Percentiles rank a stretch among this genome's conserved stretches.
phyloP scores from a whole-genome alignment of 1,140 invertebrate genomes.

The Nylanderia fulva region DNA sequence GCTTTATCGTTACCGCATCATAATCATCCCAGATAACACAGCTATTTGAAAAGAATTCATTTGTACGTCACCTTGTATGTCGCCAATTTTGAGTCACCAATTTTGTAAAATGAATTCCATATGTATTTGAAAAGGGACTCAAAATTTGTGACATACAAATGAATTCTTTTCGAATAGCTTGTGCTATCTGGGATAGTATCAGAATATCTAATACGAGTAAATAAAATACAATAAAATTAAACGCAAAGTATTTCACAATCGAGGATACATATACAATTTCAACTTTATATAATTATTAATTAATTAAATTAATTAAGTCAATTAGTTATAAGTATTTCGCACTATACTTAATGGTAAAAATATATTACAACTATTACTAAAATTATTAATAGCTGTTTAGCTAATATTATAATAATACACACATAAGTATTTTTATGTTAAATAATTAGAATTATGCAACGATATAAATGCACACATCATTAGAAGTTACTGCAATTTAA shows the following conservation, averaged over 20 bases:
- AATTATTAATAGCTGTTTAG: background rate
- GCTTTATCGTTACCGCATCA: background rate
- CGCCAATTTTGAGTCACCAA: no score
- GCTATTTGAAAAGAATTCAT: no score
- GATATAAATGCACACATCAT: background rate
- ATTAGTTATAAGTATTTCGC: background rate
- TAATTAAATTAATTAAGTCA: background rate
- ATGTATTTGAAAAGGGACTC: no score
- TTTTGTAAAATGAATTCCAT: no score
- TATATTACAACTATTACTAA: conserved; percentile 7
- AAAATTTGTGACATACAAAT: no score
- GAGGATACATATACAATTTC: background rate
- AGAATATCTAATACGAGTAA: no score
- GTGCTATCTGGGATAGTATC: no score
- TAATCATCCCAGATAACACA: no score
- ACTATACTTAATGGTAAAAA: background rate
- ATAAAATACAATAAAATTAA: conserved; percentile 28
- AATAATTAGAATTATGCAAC: conserved; percentile 8
- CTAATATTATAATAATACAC: background rate
- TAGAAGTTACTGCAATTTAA: conserved; percentile 1
- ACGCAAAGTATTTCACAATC: background rate
- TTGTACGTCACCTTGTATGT: no score
- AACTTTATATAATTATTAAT: conserved; percentile 12
- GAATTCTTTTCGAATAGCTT: no score
- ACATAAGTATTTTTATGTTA: background rate